A percentile compares a stretch with the other conserved stretches of the same genome.
phyloP scores from a whole-genome alignment of 2,797 vertebrate genomes.

The Crocidura indochinensis region DNA sequence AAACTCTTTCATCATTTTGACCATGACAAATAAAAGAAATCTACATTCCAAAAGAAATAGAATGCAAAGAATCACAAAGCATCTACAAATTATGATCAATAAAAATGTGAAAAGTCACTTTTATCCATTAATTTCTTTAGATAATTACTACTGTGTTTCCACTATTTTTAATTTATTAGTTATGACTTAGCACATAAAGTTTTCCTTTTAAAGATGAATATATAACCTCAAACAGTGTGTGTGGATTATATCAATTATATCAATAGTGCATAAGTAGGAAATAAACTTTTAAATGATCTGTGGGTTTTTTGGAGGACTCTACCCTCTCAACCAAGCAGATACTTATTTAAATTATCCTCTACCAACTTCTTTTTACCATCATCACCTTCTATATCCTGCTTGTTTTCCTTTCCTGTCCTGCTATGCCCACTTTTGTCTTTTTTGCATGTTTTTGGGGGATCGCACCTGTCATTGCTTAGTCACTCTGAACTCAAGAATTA shows the following conservation, averaged over 20 bases:
- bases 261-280: conserved; percentile 11
- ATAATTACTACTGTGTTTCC: conserved; percentile 2
- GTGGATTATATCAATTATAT: background rate
- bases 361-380: background rate
- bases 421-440: background rate
- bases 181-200: conserved; percentile 44
- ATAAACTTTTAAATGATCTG: background rate
- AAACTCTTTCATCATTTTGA: conserved; percentile 77
- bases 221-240: conserved; percentile 21
- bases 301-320: background rate
- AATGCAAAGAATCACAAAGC: conserved; percentile 42
- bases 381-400: background rate
- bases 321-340: conserved; percentile 25
- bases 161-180: conserved; percentile 24
- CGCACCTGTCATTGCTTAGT: no score
- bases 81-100: conserved; percentile 53
- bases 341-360: conserved; percentile 20
- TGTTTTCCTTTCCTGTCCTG: background rate
- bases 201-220: conserved; percentile 63
- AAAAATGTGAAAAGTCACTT: conserved; percentile 42
- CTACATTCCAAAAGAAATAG: conserved; percentile 12
- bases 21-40: conserved; percentile 52
- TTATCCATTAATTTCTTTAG: conserved; percentile 63
- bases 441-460: no score
- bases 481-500: no score